A percentile compares a stretch with the other conserved stretches of the same genome.
Conservation (phyloP, 2,797 vertebrate species). For the Sarcoramphus papa region DNA sequence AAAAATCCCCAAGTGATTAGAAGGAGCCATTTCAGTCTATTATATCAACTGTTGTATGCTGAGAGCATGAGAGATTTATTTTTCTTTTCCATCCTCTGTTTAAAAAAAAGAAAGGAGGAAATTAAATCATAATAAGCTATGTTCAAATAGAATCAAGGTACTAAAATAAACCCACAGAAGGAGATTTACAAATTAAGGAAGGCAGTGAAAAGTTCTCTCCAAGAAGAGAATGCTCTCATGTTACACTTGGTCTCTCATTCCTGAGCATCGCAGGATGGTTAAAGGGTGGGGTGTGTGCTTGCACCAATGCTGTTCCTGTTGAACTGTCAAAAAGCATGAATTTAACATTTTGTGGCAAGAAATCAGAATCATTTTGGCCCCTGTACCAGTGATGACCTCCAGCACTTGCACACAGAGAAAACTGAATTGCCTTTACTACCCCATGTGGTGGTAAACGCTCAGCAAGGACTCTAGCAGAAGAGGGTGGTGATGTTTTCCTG, state of each 20-base stretch:
- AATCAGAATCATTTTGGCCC: background rate
- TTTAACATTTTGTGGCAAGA: background rate
- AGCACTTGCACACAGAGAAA: background rate
- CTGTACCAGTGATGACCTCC: background rate
- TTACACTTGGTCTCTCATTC: background rate
- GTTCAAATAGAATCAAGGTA: conserved; percentile 49
- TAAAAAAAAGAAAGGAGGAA: conserved; percentile 51
- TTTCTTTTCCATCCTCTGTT: conserved; percentile 53
- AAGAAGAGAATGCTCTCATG: background rate
- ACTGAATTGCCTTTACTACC: background rate
- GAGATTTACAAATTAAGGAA: conserved; percentile 31
- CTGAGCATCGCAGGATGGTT: background rate
- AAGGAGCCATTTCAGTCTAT: conserved; percentile 56
- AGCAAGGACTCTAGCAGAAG: background rate
- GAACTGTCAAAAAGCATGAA: background rate
- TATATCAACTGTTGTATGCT: conserved; percentile 44
- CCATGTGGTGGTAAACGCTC: background rate
- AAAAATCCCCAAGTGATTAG: conserved; percentile 64
- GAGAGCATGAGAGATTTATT: conserved; percentile 57
- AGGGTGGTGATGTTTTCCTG: background rate
- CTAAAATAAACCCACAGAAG: conserved; percentile 54
- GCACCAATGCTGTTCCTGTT: background rate
- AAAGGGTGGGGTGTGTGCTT: background rate
- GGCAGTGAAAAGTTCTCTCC: conserved; percentile 7
- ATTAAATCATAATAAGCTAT: conserved; percentile 54